Evolutionary conservation across 2,797 vertebrate species (phyloP).

Genomic region (Ctenopoma multispine): DNA sequence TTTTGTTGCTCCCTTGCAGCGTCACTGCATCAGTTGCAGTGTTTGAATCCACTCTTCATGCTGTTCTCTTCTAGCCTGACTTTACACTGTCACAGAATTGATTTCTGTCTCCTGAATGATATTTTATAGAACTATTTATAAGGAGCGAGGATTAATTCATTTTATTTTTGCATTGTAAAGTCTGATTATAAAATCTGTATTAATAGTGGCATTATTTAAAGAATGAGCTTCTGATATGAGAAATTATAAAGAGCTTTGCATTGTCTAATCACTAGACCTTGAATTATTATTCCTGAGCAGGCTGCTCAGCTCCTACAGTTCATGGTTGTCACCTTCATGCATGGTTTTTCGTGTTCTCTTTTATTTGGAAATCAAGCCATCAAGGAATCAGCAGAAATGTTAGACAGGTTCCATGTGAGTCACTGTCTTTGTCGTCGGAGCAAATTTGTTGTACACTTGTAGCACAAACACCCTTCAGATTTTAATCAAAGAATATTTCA

Average conservation of each 20-base stretch:
- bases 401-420: slow-evolving; percentile 39
- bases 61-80: slow-evolving; percentile 21
- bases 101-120: slow-evolving; percentile 26
- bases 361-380: slow-evolving; percentile 76
- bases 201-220: slow-evolving; percentile 26
- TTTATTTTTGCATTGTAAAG: slow-evolving; percentile 21
- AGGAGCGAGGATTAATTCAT: neutral
- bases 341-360: slow-evolving; percentile 30
- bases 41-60: slow-evolving; percentile 33
- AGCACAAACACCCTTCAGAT: slow-evolving; percentile 29
- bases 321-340: slow-evolving; percentile 11
- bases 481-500: slow-evolving; percentile 25
- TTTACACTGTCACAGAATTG: slow-evolving; percentile 7
- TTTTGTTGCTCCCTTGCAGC: slow-evolving; percentile 58
- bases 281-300: slow-evolving; percentile 24
- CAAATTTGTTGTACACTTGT: slow-evolving; percentile 42
- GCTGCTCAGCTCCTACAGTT: slow-evolving; percentile 27
- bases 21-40: slow-evolving; percentile 43
- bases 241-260: slow-evolving; percentile 1
- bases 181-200: slow-evolving; percentile 21
- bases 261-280: slow-evolving; percentile 4
- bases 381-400: slow-evolving; percentile 46
- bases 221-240: slow-evolving; percentile 21
- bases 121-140: slow-evolving; percentile 5
- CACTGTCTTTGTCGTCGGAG: slow-evolving; percentile 31